A percentile compares a stretch with the other conserved stretches of the same genome.
phyloP scores from a whole-genome alignment of 92 coral and sea anemone species.

The Porites cylindrica region DNA sequence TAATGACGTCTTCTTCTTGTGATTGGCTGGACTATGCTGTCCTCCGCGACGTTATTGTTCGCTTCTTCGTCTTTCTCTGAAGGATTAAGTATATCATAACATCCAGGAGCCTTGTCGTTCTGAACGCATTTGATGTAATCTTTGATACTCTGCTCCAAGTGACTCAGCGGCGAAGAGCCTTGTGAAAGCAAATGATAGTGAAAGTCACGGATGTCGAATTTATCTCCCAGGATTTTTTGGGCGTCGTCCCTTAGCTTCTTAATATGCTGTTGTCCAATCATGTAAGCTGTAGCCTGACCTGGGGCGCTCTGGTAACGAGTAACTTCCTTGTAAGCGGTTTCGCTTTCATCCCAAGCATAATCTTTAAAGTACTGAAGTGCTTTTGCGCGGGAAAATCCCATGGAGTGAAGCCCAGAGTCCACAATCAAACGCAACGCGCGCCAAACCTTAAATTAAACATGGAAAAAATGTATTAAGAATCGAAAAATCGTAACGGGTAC shows the following conservation, averaged over 20 bases:
- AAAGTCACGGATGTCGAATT: slow-evolving; percentile 84
- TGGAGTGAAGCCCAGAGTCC: slow-evolving; percentile 85
- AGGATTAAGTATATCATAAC: slow-evolving; percentile 68
- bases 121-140: slow-evolving; percentile 74
- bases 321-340: slow-evolving; percentile 75
- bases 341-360: slow-evolving; percentile 85
- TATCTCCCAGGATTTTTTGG: slow-evolving; percentile 55
- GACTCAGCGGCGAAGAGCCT: slow-evolving; percentile 85
- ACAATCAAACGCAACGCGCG: slow-evolving; percentile 92
- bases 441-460: slow-evolving; percentile 70
- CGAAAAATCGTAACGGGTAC: neutral
- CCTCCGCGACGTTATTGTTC: slow-evolving; percentile 9
- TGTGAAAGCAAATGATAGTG: slow-evolving; percentile 91
- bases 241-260: slow-evolving; percentile 76
- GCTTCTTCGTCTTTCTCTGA: slow-evolving; percentile 50
- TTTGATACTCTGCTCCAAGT: slow-evolving; percentile 72
- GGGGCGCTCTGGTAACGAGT: slow-evolving; percentile 93
- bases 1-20: slow-evolving; percentile 15
- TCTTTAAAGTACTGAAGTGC: slow-evolving; percentile 75
- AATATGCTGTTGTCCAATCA: slow-evolving; percentile 88
- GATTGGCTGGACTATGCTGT: neutral
- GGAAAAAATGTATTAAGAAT: neutral
- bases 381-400: slow-evolving; percentile 73
- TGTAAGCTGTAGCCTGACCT: slow-evolving; percentile 96
- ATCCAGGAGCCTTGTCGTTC: slow-evolving; percentile 72